Base-by-base conservation (phyloP, 35 echinoderm and acorn worm genomes). In the Apostichopus japonicus region DNA sequence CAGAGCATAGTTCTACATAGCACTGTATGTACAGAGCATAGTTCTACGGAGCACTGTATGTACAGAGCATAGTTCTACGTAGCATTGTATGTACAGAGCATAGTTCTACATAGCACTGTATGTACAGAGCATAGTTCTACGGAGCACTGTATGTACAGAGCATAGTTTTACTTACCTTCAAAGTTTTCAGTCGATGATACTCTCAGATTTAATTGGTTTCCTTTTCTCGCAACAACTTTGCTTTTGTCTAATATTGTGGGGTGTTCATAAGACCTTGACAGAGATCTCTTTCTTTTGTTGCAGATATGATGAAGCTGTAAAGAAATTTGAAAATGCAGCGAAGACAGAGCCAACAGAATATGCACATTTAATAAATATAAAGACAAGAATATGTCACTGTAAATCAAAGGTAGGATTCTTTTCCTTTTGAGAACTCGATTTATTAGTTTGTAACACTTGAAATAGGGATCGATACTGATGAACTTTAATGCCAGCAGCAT, bases 381-480 rank as follows among this genome's bases (percentile, higher is more conserved):
- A 95, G 8, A 88, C 87, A 59, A 96, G 92, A 87, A 99, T 99
- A 91, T 99, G 97, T 84, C 95, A 96, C 65, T 96, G 95, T 72
- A 89, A 93, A 83, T 87, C 87, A 83, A 99, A 95, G 93, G 96
- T 98, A 78, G 86, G 90, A 1, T 72, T 19, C 25, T 33, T 9
- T 17, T 1, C 21, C 21, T 87, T 67, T 22, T 8, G 33, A 44
- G 33, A 44, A 44, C 33, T 44, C 33, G 2, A 0, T 44, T 44
- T 44, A 44, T 44, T 44, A 44, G 33, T 44, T 44, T 44, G 33
- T 44, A 4, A 44, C 33, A 44, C 33, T 44, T 0, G 33, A 44
- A 3, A 44, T 44, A 4, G 33, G 33, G 33, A 44, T 44, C 33
- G 33, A 44, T 44, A 44, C 33, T 44, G 2, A 44, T 44, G 33